Evolutionary conservation across 92 coral and sea anemone genomes (phyloP), one percentile per base, ranked within the genome.

Genomic region (Isaurus tuberculatus): DNA sequence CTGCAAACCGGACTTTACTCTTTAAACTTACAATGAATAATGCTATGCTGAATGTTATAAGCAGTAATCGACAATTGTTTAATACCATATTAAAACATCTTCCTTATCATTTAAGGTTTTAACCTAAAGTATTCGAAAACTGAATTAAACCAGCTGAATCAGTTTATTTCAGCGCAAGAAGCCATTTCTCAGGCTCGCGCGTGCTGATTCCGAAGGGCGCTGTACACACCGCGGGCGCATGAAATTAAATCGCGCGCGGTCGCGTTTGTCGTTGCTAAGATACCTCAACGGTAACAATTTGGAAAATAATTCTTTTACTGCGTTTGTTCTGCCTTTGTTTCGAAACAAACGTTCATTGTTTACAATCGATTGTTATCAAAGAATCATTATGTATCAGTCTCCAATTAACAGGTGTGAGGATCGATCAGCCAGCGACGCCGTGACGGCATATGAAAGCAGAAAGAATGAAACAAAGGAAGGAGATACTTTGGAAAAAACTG

Each of bases 271-370:
- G 82, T 77, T 77, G 82, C 82, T 61, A 77, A 22, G 82, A 61
- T 77, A 77, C 70, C 5, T 5, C 58, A 77, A 77, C 82, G 82
- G 82, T 77, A 55, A 32, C 14, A 36, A 40, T 65, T 32, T 28
- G 49, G 29, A 57, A 57, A 75, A 75, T 65, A 60, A 22, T 57
- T 77, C 51, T 77, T 58, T 77, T n/a, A 57, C 22, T 37, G 82
- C 70, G 37, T 57, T 77, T 77, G 82, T 77, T 77, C 55, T 58
- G 51, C 58, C 70, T 77, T 77, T 77, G 82, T 77, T 67, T 77
- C 82, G 82, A 77, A 77, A 77, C 82, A 77, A 77, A 77, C 82
- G 43, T 8, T 77, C 64, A 77, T 58, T 77, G 82, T 77, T 40
- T 33, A 23, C 67, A 55, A 60, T 26, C 28, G 70, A 77, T 77